phyloP scores from a whole-genome alignment of 2,797 vertebrate species.

The Enteromius viviparus region DNA sequence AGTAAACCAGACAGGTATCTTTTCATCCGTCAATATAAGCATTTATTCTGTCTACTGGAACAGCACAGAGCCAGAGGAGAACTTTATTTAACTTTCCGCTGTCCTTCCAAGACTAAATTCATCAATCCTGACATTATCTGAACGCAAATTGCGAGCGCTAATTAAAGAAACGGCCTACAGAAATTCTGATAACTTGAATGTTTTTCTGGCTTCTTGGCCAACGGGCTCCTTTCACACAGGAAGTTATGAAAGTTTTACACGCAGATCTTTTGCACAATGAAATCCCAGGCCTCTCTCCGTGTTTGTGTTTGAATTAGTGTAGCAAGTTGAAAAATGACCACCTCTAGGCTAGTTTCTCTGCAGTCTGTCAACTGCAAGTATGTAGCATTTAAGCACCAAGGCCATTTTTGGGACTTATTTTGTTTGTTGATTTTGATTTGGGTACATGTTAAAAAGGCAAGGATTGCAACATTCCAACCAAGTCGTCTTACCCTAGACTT shows the following conservation, averaged over 20 bases:
- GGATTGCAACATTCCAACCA: slow-evolving; percentile 49
- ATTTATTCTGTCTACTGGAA: slow-evolving; percentile 71
- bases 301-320: slow-evolving; percentile 59
- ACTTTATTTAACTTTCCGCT: slow-evolving; percentile 62
- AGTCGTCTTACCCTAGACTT: slow-evolving; percentile 36
- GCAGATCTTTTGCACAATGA: slow-evolving; percentile 80
- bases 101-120: slow-evolving; percentile 71
- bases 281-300: slow-evolving; percentile 69
- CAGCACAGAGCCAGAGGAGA: slow-evolving; percentile 53
- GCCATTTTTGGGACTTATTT: slow-evolving; percentile 7
- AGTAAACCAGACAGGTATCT: slow-evolving; percentile 59
- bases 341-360: slow-evolving; percentile 54
- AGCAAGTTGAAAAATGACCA: slow-evolving; percentile 61
- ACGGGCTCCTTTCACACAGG: slow-evolving; percentile 78
- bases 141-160: slow-evolving; percentile 81
- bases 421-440: slow-evolving; percentile 40
- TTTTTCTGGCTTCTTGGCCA: slow-evolving; percentile 68
- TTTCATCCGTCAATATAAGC: slow-evolving; percentile 68
- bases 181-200: slow-evolving; percentile 78
- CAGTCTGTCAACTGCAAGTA: slow-evolving; percentile 50
- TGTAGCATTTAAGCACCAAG: slow-evolving; percentile 23
- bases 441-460: slow-evolving; percentile 41
- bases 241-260: slow-evolving; percentile 82
- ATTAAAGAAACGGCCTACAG: slow-evolving; percentile 84
- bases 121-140: slow-evolving; percentile 82